Base-by-base conservation (phyloP, 2,113 vertebrate genomes). In the Chrysochloris asiatica region DNA sequence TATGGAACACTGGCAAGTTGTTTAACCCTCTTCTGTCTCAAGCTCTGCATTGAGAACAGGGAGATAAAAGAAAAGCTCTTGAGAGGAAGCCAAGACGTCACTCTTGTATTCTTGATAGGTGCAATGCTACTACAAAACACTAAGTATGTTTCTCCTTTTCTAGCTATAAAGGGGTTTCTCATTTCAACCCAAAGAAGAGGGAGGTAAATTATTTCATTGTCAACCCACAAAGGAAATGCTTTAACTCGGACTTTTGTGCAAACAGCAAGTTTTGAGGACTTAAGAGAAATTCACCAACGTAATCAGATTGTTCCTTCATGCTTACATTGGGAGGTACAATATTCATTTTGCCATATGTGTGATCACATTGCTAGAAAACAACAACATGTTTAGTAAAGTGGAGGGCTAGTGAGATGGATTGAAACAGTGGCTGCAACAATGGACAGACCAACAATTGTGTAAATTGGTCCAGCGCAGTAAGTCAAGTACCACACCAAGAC, bases 21-120 rank as follows among this genome's bases (percentile, higher is more conserved):
- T 63, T 94, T 95, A 95, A 85, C 88, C 78, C 85, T 96, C 56
- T 94, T 94, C 73, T 84, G 75, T 90, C 82, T 94, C 88, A 84
- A 93, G 78, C 75, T 89, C 71, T 87, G 61, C 88, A 76, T 6
- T 88, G 63, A 88, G 38, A 87, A 87, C 30, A 8, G 41, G 24
- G n/a, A 3, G 7, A 45, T 17, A 79, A 95, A 95, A 95, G 41
- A 75, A 92, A 83, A 0, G 13, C 36, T 59, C 72, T 54, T 4
- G 2, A 47, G 86, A 21, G 71, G 65, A 67, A 43, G 47, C 14
- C 28, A 50, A 91, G 83, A 91, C 85, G 77, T 77, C 67, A 84
- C 52, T 92, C 4, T 38, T 78, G 3, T 69, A 86, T 78, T 87
- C 48, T 33, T 89, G 33, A 63, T 81, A 79, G 78, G 28, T 84